Conservation (phyloP, 1,140 invertebrate genomes). For the Parapsyche elsis region DNA sequence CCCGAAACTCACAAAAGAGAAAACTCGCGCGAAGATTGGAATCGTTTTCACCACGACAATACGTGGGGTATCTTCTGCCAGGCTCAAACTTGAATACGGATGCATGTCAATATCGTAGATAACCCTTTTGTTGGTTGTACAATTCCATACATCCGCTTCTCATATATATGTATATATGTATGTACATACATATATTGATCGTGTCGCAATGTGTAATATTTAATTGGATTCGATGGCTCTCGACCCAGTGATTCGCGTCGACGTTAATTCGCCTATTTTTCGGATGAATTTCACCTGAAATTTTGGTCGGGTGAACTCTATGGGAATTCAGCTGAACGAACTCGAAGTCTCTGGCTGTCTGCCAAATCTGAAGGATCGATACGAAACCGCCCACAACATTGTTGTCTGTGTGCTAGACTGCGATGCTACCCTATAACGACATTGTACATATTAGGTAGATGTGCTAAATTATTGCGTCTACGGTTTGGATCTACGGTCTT, state of each 20-base stretch:
- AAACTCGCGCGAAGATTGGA: constrained; percentile 22
- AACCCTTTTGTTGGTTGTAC: too few species aligned
- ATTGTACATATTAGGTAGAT: too few species aligned
- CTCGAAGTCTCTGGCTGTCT: not conserved
- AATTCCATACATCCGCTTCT: too few species aligned
- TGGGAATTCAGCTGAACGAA: not conserved
- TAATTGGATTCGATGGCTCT: not conserved
- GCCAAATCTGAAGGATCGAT: not conserved
- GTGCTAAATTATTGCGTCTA: too few species aligned
- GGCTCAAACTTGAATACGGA: too few species aligned
- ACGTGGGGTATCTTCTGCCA: not conserved
- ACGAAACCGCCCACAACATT: constrained; percentile 2
- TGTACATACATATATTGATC: too few species aligned
- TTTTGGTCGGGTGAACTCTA: not conserved
- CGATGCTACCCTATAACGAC: not conserved
- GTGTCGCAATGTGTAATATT: not conserved
- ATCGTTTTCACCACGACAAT: constrained; percentile 25
- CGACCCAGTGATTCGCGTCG: not conserved
- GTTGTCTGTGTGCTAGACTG: constrained; percentile 17
- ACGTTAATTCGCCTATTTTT: not conserved
- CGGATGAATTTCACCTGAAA: not conserved
- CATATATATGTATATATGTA: too few species aligned
- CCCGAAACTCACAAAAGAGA: constrained; percentile 28
- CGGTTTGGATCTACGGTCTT: too few species aligned
- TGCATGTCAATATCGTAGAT: too few species aligned